Evolutionary conservation across 2,888 invertebrate genomes (phyloP).

Genomic region (Tipula helvola): DNA sequence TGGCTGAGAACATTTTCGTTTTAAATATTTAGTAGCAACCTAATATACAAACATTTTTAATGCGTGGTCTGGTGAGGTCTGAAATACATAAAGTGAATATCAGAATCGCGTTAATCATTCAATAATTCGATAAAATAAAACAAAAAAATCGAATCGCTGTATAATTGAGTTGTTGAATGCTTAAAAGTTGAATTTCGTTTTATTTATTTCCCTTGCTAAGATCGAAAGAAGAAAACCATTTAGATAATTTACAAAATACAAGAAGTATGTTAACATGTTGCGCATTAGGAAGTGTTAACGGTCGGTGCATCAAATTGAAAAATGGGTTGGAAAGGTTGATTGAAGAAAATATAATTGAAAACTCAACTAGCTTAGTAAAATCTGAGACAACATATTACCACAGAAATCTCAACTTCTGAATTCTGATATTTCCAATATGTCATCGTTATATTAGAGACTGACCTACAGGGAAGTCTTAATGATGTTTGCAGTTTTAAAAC

Average conservation of each 20-base stretch:
- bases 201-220: not conserved
- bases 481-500: too few relatives aligned
- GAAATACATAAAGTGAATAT: not conserved
- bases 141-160: not conserved
- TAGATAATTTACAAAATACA: not conserved
- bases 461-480: too few relatives aligned
- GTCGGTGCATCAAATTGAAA: too few relatives aligned
- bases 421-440: too few relatives aligned
- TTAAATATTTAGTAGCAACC: not conserved
- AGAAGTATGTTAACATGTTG: not conserved
- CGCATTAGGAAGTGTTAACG: not conserved
- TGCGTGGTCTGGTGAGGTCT: not conserved
- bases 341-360: too few relatives aligned
- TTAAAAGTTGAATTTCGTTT: not conserved
- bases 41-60: not conserved
- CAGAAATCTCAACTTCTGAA: too few relatives aligned
- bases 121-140: not conserved
- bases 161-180: not conserved
- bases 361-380: too few relatives aligned
- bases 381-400: too few relatives aligned
- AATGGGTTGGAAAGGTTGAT: too few relatives aligned
- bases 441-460: too few relatives aligned
- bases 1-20: not conserved
- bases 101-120: not conserved
- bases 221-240: not conserved